Conservation (phyloP, 2,797 vertebrate species). For the Tokudaia muenninki region DNA sequence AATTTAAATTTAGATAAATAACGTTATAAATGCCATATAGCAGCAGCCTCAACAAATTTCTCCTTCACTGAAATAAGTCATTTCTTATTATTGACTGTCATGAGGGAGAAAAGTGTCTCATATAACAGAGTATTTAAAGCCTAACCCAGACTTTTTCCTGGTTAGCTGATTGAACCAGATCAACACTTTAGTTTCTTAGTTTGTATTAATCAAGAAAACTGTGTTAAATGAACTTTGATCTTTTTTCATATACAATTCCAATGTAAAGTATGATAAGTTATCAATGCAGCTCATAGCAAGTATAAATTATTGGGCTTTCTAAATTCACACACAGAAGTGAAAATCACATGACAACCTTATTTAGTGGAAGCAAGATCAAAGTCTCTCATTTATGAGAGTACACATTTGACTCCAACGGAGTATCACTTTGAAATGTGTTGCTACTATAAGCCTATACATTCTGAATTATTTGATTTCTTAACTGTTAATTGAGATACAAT, state of each 20-base stretch:
- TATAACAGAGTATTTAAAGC: background rate
- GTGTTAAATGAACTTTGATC: background rate
- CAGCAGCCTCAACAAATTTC: background rate
- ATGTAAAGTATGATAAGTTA: background rate
- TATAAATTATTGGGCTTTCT: conserved; percentile 24
- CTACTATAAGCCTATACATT: conserved; percentile 67
- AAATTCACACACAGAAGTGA: conserved; percentile 46
- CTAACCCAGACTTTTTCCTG: background rate
- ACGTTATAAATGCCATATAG: background rate
- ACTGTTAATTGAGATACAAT: conserved; percentile 79
- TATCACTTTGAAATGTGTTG: conserved; percentile 70
- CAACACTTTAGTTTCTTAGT: background rate
- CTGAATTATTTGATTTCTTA: conserved; percentile 76
- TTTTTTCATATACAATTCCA: background rate
- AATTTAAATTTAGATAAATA: conserved; percentile 42
- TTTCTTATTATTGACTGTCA: background rate
- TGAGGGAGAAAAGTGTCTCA: background rate
- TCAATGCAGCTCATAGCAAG: background rate
- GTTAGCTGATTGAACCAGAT: background rate
- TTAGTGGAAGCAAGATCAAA: background rate
- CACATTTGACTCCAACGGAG: background rate
- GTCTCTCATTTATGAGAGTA: background rate
- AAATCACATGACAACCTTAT: background rate
- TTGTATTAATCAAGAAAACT: background rate
- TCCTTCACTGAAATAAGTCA: background rate